These are phyloP conservation scores for Sialia sialis DNA, from an alignment of 2,113 vertebrate genomes.

Conservation along the genomic window DNA sequence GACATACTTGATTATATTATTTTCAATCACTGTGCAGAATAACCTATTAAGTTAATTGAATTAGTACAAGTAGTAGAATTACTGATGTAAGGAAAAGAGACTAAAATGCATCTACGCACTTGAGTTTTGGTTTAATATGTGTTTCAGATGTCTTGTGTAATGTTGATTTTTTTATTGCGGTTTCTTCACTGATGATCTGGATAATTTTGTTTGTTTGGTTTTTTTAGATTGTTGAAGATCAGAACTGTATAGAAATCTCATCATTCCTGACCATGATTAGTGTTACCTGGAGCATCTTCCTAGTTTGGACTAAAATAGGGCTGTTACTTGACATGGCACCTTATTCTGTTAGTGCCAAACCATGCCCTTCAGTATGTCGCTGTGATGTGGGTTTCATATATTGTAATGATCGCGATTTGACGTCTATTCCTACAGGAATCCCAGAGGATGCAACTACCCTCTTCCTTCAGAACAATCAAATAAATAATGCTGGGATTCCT, in stretches of 20 bases:
- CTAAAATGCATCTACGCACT: background rate
- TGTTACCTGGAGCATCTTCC: slow-evolving; percentile 88
- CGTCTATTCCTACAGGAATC: slow-evolving; percentile 93
- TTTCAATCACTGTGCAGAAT: background rate
- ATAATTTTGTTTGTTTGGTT: slow-evolving; percentile 64
- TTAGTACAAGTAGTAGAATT: background rate
- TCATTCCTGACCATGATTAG: slow-evolving; percentile 88
- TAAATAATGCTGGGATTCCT: slow-evolving; percentile 96
- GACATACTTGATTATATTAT: background rate
- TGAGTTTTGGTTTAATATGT: background rate
- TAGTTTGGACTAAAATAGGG: slow-evolving; percentile 89
- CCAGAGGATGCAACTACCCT: slow-evolving; percentile 95
- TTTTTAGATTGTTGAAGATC: slow-evolving; percentile 80
- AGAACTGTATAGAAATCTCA: slow-evolving; percentile 74
- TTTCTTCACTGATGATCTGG: slow-evolving; percentile 50
- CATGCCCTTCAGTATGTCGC: slow-evolving; percentile 92
- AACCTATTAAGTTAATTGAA: background rate
- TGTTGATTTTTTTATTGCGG: background rate
- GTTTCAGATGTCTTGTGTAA: slow-evolving; percentile 23
- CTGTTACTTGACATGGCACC: slow-evolving; percentile 89
- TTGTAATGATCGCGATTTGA: slow-evolving; percentile 97
- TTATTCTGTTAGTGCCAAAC: slow-evolving; percentile 82
- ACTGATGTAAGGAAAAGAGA: background rate
- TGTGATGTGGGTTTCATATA: slow-evolving; percentile 98
- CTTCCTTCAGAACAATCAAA: slow-evolving; percentile 99